Base-by-base conservation (phyloP, 2,113 vertebrate genomes). In the Bubo bubo region DNA sequence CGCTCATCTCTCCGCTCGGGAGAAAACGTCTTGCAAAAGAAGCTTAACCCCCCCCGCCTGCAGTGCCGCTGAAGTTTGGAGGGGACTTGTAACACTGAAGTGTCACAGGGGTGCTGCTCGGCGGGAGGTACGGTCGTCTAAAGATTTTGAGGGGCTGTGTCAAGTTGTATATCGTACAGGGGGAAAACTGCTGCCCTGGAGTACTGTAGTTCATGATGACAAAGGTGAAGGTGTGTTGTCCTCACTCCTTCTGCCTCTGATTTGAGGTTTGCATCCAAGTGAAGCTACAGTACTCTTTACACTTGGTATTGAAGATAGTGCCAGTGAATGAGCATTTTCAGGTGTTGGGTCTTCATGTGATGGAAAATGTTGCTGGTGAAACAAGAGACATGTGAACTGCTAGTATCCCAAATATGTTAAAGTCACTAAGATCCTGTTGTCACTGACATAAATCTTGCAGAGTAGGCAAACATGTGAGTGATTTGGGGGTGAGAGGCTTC, bases 91-190 rank as follows among this genome's bases (percentile, higher is more conserved):
- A 10, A 2, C 19, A 8, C 23, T 10, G 60, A 8, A 4, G 23
- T 12, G 24, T 22, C 32, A 1, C 16, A 5, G 56, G n/a, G 50
- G 17, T 11, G 1, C 10, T 8, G 27, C 32, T 17, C 12, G 19
- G 23, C 9, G 39, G 39, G 13, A 7, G 84, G 41, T 7, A 3
- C 17, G 5, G 39, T 4, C 8, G 6, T 1, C 2, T 4, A 8
- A 6, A 1, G 1, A 8, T 26, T 14, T 34, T 5, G 3, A 17
- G 47, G 28, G 12, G 28, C 14, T 39, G 16, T 26, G n/a, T 23
- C 15, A 13, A 15, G 0, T 26, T 23, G 0, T 1, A 1, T 3
- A 6, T 8, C 17, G 26, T 14, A 2, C 0, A 28, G 34, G 39
- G n/a, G 27, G 6, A 21, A 22, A 37, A 2, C 12, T 21, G 5